Percentiles rank a stretch among this genome's conserved stretches.
phyloP scores from a whole-genome alignment of 2,888 invertebrate genomes.

The Diaprepes abbreviatus region DNA sequence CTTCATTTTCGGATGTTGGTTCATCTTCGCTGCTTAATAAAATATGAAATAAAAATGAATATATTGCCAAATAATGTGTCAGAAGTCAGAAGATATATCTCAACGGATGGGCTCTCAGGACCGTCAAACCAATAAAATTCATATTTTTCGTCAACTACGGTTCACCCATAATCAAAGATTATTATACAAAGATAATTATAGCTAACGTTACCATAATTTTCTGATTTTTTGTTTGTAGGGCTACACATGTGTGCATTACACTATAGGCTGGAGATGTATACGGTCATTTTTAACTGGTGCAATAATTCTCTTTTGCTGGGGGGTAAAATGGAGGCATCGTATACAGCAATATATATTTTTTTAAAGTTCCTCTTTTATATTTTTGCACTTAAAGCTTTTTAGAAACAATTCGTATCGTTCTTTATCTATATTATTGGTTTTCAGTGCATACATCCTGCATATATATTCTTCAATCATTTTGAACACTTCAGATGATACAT shows the following conservation, averaged over 20 bases:
- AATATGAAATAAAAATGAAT: too few relatives aligned
- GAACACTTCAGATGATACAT: not conserved
- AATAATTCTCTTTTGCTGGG: slow-evolving; percentile 2
- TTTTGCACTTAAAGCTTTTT: slow-evolving; percentile 52
- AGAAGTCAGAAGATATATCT: slow-evolving; percentile 2
- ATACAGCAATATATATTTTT: slow-evolving; percentile 47
- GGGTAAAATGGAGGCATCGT: slow-evolving; percentile 39
- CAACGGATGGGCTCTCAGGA: slow-evolving; percentile 1
- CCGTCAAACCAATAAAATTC: too few relatives aligned
- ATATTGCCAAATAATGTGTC: too few relatives aligned
- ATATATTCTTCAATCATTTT: not conserved
- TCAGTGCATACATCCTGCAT: not conserved
- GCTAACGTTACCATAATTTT: slow-evolving; percentile 6
- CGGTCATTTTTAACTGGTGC: not conserved
- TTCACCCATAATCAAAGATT: too few relatives aligned
- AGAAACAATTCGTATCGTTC: slow-evolving; percentile 54
- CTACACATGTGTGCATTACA: not conserved
- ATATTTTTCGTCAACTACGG: too few relatives aligned
- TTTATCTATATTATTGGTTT: slow-evolving; percentile 24
- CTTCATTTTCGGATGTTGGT: too few relatives aligned
- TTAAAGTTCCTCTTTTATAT: slow-evolving; percentile 48
- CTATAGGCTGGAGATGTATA: not conserved
- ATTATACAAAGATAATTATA: too few relatives aligned
- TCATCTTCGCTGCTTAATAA: too few relatives aligned
- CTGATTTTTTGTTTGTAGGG: not conserved